These are phyloP conservation scores for Caenorhabditis briggsae DNA, from an alignment of 1,140 invertebrate genomes.

Conservation along the genomic window DNA sequence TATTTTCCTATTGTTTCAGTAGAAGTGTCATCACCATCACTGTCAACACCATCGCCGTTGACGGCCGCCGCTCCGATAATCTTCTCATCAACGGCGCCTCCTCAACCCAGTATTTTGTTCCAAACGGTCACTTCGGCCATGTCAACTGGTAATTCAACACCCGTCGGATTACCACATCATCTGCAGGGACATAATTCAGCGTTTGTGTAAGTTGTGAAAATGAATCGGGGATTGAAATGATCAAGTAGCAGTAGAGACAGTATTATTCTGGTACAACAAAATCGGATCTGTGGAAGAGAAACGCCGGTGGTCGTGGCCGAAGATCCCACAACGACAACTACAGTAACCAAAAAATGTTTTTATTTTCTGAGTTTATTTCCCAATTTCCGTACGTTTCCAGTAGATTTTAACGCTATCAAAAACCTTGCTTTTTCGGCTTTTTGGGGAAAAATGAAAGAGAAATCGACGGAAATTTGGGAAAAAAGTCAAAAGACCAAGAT, in stretches of 20 bases:
- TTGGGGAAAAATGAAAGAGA: no score
- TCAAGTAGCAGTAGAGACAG: background rate
- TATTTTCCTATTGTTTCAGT: conserved; percentile 11
- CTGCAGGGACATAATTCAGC: conserved; percentile 45
- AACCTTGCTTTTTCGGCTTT: no score
- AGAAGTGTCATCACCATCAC: conserved; percentile 44
- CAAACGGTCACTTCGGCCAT: conserved; percentile 58
- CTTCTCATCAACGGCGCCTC: conserved; percentile 55
- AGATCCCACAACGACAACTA: no score
- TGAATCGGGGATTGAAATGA: background rate
- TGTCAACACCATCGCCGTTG: conserved; percentile 54
- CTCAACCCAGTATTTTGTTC: conserved; percentile 53
- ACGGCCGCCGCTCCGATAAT: conserved; percentile 55
- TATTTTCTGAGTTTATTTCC: no score
- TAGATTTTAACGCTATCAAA: no score
- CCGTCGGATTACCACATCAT: conserved; percentile 39
- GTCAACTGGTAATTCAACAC: conserved; percentile 39
- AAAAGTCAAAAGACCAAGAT: no score
- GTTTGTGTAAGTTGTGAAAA: conserved; percentile 8
- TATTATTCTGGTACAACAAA: no score
- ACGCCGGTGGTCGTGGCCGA: no score
- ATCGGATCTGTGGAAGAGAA: no score
- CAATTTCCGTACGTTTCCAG: no score
- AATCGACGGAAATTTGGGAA: no score
- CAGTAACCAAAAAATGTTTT: no score